Percentiles rank a stretch among this genome's conserved stretches.
Evolutionary conservation across 2,888 invertebrate species (phyloP).

Genomic region (Horisme vitalbata): DNA sequence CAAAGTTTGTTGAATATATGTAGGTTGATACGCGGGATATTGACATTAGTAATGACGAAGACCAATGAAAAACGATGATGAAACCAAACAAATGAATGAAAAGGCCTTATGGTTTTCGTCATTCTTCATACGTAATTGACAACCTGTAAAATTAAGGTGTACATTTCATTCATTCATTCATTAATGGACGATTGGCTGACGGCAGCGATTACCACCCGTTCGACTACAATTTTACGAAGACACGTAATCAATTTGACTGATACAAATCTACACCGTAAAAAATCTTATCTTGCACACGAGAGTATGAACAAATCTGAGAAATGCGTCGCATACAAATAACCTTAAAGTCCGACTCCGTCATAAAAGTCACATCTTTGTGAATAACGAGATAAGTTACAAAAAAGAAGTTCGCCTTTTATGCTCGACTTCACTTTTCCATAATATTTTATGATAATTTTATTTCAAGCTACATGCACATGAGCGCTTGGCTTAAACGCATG

Average conservation of each 20-base stretch:
- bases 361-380: conserved; percentile 76
- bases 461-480: conserved; percentile 56
- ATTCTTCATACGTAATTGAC: too few species aligned
- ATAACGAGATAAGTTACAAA: conserved; percentile 73
- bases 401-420: conserved; percentile 66
- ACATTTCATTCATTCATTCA: too few species aligned
- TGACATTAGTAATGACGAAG: too few species aligned
- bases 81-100: too few species aligned
- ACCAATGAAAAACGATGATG: too few species aligned
- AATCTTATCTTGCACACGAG: conserved; percentile 44
- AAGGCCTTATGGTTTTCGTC: too few species aligned
- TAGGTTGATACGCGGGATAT: too few species aligned
- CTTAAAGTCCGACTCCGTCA: conserved; percentile 65
- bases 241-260: conserved; percentile 43
- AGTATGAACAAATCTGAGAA: conserved; percentile 54
- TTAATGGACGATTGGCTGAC: too few species aligned
- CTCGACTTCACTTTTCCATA: conserved; percentile 60
- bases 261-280: conserved; percentile 44
- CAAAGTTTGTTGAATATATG: too few species aligned
- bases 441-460: conserved; percentile 72
- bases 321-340: conserved; percentile 68
- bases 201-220: too few species aligned
- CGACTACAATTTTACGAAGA: too few species aligned
- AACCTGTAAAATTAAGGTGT: too few species aligned
- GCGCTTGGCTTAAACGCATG: conserved; percentile 37